phyloP scores from a whole-genome alignment of 1,140 invertebrate genomes.

The Gryllus bimaculatus region DNA sequence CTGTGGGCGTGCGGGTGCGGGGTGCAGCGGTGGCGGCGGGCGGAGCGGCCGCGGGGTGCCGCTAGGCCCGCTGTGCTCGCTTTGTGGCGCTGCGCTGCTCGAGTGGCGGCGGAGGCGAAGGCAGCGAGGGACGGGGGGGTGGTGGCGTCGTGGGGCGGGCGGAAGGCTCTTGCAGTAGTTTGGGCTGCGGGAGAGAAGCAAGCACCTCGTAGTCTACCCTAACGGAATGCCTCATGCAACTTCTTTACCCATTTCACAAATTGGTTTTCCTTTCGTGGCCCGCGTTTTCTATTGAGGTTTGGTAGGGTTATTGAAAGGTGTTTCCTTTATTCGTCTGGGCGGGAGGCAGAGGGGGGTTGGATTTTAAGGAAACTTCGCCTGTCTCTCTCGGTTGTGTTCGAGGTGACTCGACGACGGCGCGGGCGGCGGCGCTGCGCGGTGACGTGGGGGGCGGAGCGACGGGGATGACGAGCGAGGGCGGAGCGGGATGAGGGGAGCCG shows the following conservation, averaged over 20 bases:
- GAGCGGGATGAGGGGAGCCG: too few species aligned
- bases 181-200: neutral
- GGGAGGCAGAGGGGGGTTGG: neutral
- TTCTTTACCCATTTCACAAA: constrained; percentile 5
- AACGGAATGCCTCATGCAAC: neutral
- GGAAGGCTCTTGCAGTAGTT: neutral
- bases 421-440: too few species aligned
- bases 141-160: too few species aligned
- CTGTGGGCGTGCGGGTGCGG: neutral
- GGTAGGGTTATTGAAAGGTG: neutral
- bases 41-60: neutral
- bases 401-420: too few species aligned
- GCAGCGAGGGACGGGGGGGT: too few species aligned
- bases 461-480: too few species aligned
- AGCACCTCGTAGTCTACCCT: neutral
- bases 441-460: too few species aligned
- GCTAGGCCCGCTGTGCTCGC: neutral
- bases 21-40: too few species aligned
- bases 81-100: neutral
- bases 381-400: too few species aligned
- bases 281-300: neutral
- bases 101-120: too few species aligned
- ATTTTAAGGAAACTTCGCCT: neutral
- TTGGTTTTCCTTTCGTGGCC: neutral
- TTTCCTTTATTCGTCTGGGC: neutral